phyloP scores from a whole-genome alignment of 2,797 vertebrate genomes.

The Melanotaenia parkinsoni region DNA sequence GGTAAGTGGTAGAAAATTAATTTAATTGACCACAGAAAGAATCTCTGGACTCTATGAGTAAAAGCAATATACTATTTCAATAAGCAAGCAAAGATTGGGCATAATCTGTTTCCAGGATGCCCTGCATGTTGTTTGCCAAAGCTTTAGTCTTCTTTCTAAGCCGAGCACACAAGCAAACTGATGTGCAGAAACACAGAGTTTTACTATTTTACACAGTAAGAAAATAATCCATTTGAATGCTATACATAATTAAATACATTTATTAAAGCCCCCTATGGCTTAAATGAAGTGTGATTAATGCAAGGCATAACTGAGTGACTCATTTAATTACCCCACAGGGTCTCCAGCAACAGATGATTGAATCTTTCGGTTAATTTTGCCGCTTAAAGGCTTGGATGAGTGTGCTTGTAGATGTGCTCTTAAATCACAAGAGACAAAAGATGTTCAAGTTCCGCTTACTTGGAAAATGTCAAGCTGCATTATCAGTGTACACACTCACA shows the following conservation, averaged over 20 bases:
- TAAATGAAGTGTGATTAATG: constrained; percentile 69
- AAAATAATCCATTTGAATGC: constrained; percentile 48
- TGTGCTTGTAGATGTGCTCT: constrained; percentile 20
- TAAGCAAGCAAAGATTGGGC: neutral
- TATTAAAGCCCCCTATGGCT: constrained; percentile 55
- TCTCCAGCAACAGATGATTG: constrained; percentile 52
- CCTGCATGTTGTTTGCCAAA: neutral
- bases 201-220: constrained; percentile 14
- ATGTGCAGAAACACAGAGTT: constrained; percentile 8
- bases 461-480: constrained; percentile 36
- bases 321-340: constrained; percentile 66
- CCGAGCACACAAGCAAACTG: constrained; percentile 6
- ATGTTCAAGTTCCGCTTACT: constrained; percentile 19
- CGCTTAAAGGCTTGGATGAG: constrained; percentile 50
- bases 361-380: constrained; percentile 50
- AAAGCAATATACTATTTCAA: constrained; percentile 1
- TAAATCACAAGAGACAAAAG: constrained; percentile 11
- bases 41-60: neutral
- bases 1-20: constrained; percentile 50
- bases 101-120: neutral
- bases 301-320: constrained; percentile 53
- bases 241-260: constrained; percentile 64
- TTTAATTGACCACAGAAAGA: neutral
- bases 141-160: constrained; percentile 6
- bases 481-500: neutral